Conservation (phyloP, 1,140 invertebrate species). For the Macrobrachium rosenbergii region DNA sequence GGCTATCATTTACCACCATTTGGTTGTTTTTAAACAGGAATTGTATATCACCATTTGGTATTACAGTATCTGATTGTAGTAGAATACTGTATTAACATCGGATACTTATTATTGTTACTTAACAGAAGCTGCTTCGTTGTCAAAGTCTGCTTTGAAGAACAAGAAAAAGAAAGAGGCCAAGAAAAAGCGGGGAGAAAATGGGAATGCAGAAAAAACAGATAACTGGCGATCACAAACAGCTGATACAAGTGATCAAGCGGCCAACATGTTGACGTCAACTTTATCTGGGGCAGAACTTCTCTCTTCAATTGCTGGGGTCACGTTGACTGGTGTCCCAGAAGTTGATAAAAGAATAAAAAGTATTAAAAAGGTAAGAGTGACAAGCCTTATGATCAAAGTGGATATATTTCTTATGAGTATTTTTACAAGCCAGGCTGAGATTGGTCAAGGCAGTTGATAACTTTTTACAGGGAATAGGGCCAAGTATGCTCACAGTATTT, state of each 20-base stretch:
- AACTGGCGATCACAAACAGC: neutral
- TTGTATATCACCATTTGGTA: neutral
- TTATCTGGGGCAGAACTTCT: neutral
- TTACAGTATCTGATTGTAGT: too few species aligned
- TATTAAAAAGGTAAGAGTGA: slow-evolving; percentile 56
- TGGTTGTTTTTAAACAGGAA: neutral
- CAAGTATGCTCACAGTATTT: too few species aligned
- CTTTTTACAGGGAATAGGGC: too few species aligned
- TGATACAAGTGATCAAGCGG: too few species aligned
- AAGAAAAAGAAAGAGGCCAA: slow-evolving; percentile 59
- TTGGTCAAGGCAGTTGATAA: too few species aligned
- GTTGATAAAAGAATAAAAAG: slow-evolving; percentile 56
- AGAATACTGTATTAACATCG: neutral
- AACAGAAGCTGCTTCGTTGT: slow-evolving; percentile 35
- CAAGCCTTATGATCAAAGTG: too few species aligned
- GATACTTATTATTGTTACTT: slow-evolving; percentile 3
- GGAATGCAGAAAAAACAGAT: slow-evolving; percentile 33
- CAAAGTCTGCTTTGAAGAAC: slow-evolving; percentile 56
- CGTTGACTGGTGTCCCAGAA: slow-evolving; percentile 56
- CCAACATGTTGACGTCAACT: slow-evolving; percentile 11
- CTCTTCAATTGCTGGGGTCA: slow-evolving; percentile 28
- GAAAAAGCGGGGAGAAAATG: slow-evolving; percentile 49
- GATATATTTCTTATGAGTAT: neutral
- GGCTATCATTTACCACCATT: neutral
- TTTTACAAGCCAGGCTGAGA: neutral